Evolutionary conservation across 1,140 invertebrate genomes (phyloP), one percentile per base, ranked within the genome.

Genomic region (Drosophila busckii): DNA sequence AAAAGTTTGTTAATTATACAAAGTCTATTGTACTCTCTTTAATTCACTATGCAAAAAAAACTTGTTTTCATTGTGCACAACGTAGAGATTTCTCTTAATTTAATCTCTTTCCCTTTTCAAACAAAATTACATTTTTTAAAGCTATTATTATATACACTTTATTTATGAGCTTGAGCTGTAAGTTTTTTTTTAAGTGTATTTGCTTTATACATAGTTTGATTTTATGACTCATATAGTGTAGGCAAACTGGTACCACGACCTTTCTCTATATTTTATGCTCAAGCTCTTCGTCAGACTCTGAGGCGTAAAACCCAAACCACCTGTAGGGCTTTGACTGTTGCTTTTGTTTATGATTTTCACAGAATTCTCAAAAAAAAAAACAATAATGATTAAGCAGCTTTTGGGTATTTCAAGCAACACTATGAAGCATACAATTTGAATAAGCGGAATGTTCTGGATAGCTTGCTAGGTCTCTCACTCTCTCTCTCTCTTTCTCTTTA

Each of bases 221-320:
- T 4, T 6, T 17, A 10, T 41, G 35, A 40, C 35, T 34, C 35
- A 41, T 41, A 12, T 9, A 6, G 17, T 17, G 42, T 31, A 17
- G 23, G 23, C 9, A 38, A 48, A 49, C 45, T 9, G 32, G 52
- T 55, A 37, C 37, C 37, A 25, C 31, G 55, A 52, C 55, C 37
- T 42, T 50, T 50, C 37, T 42, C 46, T 52, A 59, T n/a, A 52
- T 42, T 35, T 12, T 31, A 15, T 8, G 10, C 17, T 49, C n/a
- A 15, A 5, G 10, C 17, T 49, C n/a, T 28, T 56, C 32, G 34
- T 56, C 44, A 34, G 7, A 25, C 3, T n/a, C 19, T 32, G 26
- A 20, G 41, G 46, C 29, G 55, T 50, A 26, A 42, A 50, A 32
- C 15, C 23, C 17, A 4, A 9, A 12, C 32, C n/a, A 29, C 20